Evolutionary conservation across 1,140 invertebrate species (phyloP), one percentile per base, ranked within the genome.

Genomic region (Limonius californicus): DNA sequence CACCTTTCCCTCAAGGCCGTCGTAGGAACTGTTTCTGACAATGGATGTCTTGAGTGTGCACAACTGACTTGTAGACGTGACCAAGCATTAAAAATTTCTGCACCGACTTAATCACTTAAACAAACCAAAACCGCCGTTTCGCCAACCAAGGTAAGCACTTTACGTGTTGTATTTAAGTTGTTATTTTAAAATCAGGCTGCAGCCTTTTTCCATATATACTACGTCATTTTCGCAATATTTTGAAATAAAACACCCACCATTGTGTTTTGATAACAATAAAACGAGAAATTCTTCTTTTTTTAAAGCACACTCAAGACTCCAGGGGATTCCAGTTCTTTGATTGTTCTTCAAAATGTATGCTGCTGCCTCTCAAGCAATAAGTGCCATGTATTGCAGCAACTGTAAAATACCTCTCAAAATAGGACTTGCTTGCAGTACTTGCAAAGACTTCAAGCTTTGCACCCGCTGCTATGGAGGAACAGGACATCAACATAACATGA

Each of bases 301-400:
- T 27, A 9, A 4, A 50, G 45, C 45, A 50, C 45, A 50, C 45
- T 50, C 45, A 50, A 18, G 45, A 50, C 6, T 50, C 45, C 45
- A 2, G 3, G 35, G 14, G 19, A 50, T 3, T 18, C 45, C n/a
- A n/a, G n/a, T n/a, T n/a, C n/a, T n/a, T n/a, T n/a, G n/a, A n/a
- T n/a, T n/a, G n/a, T n/a, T n/a, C n/a, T n/a, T n/a, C n/a, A n/a
- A n/a, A n/a, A n/a, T n/a, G n/a, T n/a, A n/a, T n/a, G n/a, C n/a
- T n/a, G n/a, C n/a, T n/a, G n/a, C n/a, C n/a, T n/a, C n/a, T n/a
- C n/a, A n/a, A n/a, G n/a, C n/a, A n/a, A n/a, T n/a, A n/a, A n/a
- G n/a, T n/a, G 11, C 45, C 8, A 50, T 50, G 45, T 6, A 19
- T 50, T 50, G 45, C n/a, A 50, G 19, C 45, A 50, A 7, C 4